Percentiles rank a stretch among this genome's conserved stretches.
These are phyloP conservation scores for Ciona savignyi DNA, from an alignment of 23 tunicate genomes.

Conservation along the genomic window DNA sequence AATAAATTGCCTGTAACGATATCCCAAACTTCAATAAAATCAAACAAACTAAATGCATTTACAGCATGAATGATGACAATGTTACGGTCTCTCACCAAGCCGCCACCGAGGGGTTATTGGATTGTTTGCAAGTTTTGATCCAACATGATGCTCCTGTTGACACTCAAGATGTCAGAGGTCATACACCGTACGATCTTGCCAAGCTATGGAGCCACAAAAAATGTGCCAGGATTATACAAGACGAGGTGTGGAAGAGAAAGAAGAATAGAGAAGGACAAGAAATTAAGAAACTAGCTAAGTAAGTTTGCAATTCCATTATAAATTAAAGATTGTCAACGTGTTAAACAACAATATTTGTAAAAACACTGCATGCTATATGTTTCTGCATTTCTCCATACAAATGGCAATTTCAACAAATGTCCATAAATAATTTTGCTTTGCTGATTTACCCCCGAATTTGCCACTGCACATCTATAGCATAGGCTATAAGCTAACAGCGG, in stretches of 20 bases:
- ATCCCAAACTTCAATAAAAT: no score
- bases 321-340: no score
- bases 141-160: conserved; percentile 30
- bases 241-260: conserved; percentile 45
- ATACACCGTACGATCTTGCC: conserved; percentile 53
- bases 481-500: no score
- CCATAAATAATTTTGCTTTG: no score
- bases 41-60: no score
- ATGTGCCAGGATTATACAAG: conserved; percentile 60
- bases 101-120: conserved; percentile 56
- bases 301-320: neutral
- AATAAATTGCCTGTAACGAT: no score
- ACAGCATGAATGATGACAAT: conserved; percentile 31
- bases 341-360: no score
- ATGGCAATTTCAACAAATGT: no score
- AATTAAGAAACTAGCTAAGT: conserved; percentile 14
- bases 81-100: conserved; percentile 54
- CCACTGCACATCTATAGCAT: no score
- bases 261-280: conserved; percentile 16
- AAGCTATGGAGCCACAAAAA: conserved; percentile 58
- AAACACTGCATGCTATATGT: no score
- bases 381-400: no score
- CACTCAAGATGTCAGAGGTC: conserved; percentile 18
- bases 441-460: no score
- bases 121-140: conserved; percentile 28